Evolutionary conservation across 2,113 vertebrate genomes (phyloP).

Genomic region (Brachionichthys hirsutus): DNA sequence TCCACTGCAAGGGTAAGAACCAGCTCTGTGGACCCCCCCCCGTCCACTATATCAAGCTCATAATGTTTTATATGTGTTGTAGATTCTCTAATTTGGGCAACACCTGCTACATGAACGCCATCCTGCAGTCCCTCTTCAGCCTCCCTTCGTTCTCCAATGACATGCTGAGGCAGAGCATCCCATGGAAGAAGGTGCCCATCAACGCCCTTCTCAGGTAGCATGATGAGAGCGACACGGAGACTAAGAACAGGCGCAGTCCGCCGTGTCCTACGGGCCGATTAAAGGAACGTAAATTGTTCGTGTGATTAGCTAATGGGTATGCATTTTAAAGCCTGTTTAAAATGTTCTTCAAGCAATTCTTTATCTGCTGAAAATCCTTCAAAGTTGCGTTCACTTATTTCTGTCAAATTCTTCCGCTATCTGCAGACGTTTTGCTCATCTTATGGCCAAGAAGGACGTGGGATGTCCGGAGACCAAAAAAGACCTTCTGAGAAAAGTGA

Average conservation of each 20-base stretch:
- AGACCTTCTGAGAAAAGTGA: conserved; percentile 94
- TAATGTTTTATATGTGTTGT: not conserved
- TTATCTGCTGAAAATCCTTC: no score
- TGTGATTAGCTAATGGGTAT: no score
- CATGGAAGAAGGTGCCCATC: conserved; percentile 92
- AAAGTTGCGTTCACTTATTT: no score
- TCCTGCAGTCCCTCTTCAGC: conserved; percentile 97
- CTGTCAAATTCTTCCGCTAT: conserved; percentile 14
- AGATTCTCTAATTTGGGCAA: conserved; percentile 98
- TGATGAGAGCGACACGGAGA: not conserved
- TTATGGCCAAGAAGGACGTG: conserved; percentile 94
- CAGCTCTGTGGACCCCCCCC: not conserved
- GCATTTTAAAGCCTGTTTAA: no score
- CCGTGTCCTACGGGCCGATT: no score
- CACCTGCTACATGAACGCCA: conserved; percentile 99
- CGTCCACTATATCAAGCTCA: no score
- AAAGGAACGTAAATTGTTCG: not conserved
- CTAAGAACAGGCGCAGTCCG: no score
- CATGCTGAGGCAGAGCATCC: conserved; percentile 93
- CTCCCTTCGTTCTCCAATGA: conserved; percentile 96
- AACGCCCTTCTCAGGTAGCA: conserved; percentile 93
- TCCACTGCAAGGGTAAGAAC: conserved; percentile 88
- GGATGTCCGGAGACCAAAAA: conserved; percentile 94
- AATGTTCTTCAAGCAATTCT: no score
- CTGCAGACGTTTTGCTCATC: conserved; percentile 90